Conservation (phyloP, 2,113 vertebrate genomes). For the Delphinapterus leucas region DNA sequence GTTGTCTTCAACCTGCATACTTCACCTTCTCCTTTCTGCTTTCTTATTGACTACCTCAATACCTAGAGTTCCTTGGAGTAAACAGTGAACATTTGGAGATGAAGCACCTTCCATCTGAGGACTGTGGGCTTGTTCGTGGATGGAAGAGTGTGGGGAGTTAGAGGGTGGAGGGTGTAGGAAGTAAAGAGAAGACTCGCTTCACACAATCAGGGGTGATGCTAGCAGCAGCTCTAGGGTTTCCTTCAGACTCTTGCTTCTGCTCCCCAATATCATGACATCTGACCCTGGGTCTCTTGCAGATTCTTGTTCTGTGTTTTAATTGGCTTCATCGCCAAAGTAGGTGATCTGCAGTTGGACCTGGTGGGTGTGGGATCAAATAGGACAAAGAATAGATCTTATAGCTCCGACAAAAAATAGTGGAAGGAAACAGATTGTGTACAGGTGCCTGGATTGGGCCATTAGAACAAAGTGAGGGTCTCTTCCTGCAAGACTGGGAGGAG, state of each 20-base stretch:
- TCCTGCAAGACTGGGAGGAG: background rate
- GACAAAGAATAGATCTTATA: background rate
- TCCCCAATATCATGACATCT: background rate
- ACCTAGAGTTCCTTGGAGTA: background rate
- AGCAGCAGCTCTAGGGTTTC: background rate
- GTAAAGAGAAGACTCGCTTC: background rate
- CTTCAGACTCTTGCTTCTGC: slow-evolving; percentile 12
- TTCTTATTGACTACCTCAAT: slow-evolving; percentile 11
- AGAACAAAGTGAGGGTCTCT: slow-evolving; percentile 9
- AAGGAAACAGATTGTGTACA: slow-evolving; percentile 7
- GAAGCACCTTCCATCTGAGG: background rate
- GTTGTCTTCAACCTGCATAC: background rate
- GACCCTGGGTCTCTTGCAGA: background rate
- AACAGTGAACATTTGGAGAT: background rate
- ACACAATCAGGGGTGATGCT: background rate
- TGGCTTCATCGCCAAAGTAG: background rate
- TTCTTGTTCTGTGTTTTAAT: slow-evolving; percentile 32
- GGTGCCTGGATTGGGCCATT: background rate
- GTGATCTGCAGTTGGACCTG: slow-evolving; percentile 17
- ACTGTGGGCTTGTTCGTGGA: background rate
- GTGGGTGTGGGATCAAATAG: background rate
- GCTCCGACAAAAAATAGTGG: background rate
- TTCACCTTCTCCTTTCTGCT: background rate
- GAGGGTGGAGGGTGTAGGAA: background rate
- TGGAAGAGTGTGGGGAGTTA: background rate